These are phyloP conservation scores for Zele albiditarsus DNA, from an alignment of 2,888 invertebrate genomes.

Conservation along the genomic window DNA sequence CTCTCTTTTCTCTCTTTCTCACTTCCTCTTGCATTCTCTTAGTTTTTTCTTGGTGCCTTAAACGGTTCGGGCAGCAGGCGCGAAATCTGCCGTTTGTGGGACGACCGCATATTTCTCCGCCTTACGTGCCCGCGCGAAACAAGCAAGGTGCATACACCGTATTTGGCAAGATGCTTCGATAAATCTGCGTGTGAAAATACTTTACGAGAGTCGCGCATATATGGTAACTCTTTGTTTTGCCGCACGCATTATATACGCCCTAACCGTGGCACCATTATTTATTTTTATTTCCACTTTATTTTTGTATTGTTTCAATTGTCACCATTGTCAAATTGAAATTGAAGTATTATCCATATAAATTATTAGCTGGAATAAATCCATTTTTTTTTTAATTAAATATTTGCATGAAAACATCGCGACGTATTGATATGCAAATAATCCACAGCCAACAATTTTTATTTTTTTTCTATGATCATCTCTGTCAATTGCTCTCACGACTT, in stretches of 20 bases:
- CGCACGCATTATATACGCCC: not conserved
- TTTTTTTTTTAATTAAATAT: too few relatives aligned
- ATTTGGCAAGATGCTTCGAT: slow-evolving; percentile 63
- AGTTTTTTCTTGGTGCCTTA: slow-evolving; percentile 54
- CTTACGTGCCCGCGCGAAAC: slow-evolving; percentile 38
- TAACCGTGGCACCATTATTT: slow-evolving; percentile 1
- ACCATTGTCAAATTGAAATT: not conserved
- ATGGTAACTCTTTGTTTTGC: slow-evolving; percentile 11
- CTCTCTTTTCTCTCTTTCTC: not conserved
- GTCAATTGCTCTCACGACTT: too few relatives aligned
- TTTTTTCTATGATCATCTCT: too few relatives aligned
- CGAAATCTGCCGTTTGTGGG: slow-evolving; percentile 61
- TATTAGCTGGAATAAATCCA: too few relatives aligned
- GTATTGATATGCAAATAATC: too few relatives aligned
- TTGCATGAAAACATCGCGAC: too few relatives aligned
- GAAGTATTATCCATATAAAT: not conserved
- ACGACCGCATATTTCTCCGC: slow-evolving; percentile 53
- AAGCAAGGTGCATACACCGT: slow-evolving; percentile 59
- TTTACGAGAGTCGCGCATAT: slow-evolving; percentile 7
- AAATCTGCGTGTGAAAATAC: slow-evolving; percentile 55
- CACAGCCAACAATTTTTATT: too few relatives aligned
- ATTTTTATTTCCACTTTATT: not conserved
- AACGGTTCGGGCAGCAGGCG: slow-evolving; percentile 59
- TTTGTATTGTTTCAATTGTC: not conserved
- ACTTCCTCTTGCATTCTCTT: not conserved